Evolutionary conservation across 2,888 invertebrate species (phyloP), one percentile per base, ranked within the genome.

Genomic region (Epinotia ramella): DNA sequence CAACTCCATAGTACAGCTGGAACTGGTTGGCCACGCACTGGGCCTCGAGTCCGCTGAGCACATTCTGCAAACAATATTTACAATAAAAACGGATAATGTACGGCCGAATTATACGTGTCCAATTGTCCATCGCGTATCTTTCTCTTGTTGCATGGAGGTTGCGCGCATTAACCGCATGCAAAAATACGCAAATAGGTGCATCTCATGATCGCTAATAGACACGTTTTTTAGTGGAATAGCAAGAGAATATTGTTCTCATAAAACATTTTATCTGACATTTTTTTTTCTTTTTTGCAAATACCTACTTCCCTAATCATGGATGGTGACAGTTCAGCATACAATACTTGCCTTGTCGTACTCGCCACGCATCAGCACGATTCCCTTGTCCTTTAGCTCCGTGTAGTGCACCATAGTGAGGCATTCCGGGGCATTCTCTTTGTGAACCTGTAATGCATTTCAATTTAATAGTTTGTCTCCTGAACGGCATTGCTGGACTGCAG

Each of bases 341-440:
- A 64, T 12, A 68, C 73, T 53, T 74, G 90, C 95, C 91, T 95
- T 96, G 85, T 98, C 98, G 87, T 96, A 98, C 88, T 98, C 98
- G 18, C 98, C 98, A 59, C 96, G 95, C 97, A 98, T 97, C 56
- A 98, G 91, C 13, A 98, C 95, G 60, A 98, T 93, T 5, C 96
- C 96, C 86, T 97, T 97, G 62, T 95, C 94, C 9, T 95, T 93
- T 3, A 97, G 93, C 85, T 98, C 98, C 0, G 96, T 95, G 83
- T 97, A 98, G 88, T 98, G 97, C 2, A 96, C 95, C 84, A 98
- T 94, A 2, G 97, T 97, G 40, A 98, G 93, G 86, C 98, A 98
- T 88, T 98, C 98, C 0, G 98, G 98, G 0, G 98, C 97, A 91
- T 98, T 98, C 89, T 98, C 98, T 84, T 97, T 97, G 84, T 98